Percentiles rank a stretch among this genome's conserved stretches.
Evolutionary conservation across 2,797 vertebrate species (phyloP).

Genomic region (Lepilemur ruficaudatus): DNA sequence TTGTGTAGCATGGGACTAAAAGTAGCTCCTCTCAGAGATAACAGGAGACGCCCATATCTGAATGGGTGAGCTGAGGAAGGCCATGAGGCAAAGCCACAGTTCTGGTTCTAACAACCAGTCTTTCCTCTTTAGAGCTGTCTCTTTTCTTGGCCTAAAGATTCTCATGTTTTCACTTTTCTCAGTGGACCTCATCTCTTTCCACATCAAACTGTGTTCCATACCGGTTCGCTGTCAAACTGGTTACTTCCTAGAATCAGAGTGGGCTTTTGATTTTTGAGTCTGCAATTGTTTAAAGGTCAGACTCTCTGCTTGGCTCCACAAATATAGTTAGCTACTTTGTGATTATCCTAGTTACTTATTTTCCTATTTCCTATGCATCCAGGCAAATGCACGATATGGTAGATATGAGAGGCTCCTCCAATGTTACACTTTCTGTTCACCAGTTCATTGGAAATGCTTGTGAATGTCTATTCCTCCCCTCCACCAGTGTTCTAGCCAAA

Average conservation of each 20-base stretch:
- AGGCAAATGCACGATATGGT: not conserved
- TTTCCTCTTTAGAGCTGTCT: not conserved
- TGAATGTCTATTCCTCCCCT: not conserved
- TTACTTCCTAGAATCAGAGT: not conserved
- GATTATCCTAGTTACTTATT: not conserved
- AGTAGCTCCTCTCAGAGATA: not conserved
- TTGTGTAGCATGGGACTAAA: not conserved
- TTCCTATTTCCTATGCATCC: not conserved
- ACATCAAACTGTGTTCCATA: not conserved
- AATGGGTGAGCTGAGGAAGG: not conserved
- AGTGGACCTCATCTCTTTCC: not conserved
- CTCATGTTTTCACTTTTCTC: not conserved
- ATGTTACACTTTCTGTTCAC: not conserved
- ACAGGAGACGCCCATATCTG: not conserved
- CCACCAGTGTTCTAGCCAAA: not conserved
- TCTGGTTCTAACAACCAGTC: not conserved
- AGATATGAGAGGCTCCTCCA: not conserved
- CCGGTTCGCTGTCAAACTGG: not conserved
- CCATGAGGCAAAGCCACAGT: not conserved
- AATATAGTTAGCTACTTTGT: not conserved
- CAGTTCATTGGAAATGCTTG: not conserved
- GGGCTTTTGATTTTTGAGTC: not conserved
- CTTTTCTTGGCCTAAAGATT: not conserved
- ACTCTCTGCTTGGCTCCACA: slow-evolving; percentile 39
- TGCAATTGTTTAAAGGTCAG: not conserved